phyloP scores from a whole-genome alignment of 2,797 vertebrate species.

The Halcyon smyrnensis region DNA sequence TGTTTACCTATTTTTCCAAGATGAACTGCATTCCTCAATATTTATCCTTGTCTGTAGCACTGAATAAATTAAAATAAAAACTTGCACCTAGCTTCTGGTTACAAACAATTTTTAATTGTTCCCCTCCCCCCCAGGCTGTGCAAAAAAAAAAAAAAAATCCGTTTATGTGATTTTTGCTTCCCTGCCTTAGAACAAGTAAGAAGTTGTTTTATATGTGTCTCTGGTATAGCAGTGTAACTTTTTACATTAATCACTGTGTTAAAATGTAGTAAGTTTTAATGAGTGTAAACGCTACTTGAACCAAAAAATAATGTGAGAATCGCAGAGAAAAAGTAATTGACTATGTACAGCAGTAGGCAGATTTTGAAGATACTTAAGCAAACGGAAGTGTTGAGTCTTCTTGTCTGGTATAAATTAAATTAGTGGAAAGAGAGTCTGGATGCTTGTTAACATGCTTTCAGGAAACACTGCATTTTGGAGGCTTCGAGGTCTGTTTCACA shows the following conservation, averaged over 20 bases:
- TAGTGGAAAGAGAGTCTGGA: neutral
- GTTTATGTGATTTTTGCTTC: neutral
- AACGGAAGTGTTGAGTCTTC: neutral
- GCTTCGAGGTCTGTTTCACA: neutral
- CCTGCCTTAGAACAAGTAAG: neutral
- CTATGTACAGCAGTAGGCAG: neutral
- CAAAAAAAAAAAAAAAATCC: neutral
- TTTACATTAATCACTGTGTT: neutral
- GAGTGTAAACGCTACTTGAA: neutral
- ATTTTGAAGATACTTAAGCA: neutral
- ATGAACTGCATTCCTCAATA: neutral
- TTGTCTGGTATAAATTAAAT: neutral
- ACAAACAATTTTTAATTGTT: neutral
- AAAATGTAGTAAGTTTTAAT: neutral
- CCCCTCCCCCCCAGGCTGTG: too few species aligned
- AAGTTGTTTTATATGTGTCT: neutral
- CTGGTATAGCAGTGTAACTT: neutral
- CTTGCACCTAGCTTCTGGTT: neutral
- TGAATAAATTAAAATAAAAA: neutral
- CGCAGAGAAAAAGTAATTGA: neutral
- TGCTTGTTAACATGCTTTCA: neutral
- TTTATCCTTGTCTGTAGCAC: neutral
- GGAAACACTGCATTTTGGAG: neutral
- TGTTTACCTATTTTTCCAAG: neutral
- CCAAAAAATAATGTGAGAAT: neutral